Percentiles rank a stretch among this genome's conserved stretches.
Evolutionary conservation across 1,140 invertebrate species (phyloP).

Genomic region (Anastatus disparis): DNA sequence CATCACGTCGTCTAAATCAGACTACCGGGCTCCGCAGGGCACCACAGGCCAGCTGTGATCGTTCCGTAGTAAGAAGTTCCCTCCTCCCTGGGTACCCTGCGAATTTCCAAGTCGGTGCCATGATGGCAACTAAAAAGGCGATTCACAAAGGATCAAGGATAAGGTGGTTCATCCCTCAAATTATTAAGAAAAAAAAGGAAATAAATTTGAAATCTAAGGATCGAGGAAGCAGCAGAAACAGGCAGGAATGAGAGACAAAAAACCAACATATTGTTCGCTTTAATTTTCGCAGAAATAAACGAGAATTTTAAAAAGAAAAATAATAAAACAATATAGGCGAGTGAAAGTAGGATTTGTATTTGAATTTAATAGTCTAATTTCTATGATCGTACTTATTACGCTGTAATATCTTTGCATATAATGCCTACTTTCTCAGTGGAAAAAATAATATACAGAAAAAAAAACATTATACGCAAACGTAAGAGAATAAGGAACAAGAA

Average conservation of each 20-base stretch:
- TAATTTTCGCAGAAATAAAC: conserved; percentile 63
- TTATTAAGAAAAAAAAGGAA: conserved; percentile 56
- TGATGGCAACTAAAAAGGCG: conserved; percentile 62
- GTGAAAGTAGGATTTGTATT: conserved; percentile 68
- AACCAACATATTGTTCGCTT: conserved; percentile 62
- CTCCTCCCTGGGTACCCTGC: conserved; percentile 57
- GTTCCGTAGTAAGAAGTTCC: conserved; percentile 52
- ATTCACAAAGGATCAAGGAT: conserved; percentile 51
- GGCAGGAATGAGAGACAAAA: conserved; percentile 49
- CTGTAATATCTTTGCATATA: conserved; percentile 58
- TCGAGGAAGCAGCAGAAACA: conserved; percentile 34
- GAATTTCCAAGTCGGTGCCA: conserved; percentile 59
- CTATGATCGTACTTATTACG: conserved; percentile 63
- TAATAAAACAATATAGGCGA: conserved; percentile 54
- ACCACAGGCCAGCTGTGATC: conserved; percentile 58
- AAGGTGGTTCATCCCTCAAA: conserved; percentile 63
- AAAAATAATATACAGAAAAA: conserved; percentile 49
- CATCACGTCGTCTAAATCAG: conserved; percentile 45
- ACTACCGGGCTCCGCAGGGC: conserved; percentile 55
- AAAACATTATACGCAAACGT: conserved; percentile 39
- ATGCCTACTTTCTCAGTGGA: conserved; percentile 62
- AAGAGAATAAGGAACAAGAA: conserved; percentile 55
- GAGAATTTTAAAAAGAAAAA: conserved; percentile 44
- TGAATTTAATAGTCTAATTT: conserved; percentile 66
- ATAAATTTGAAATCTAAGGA: conserved; percentile 50